Evolutionary conservation across 2,797 vertebrate genomes (phyloP).

Genomic region (Zalophus californianus): DNA sequence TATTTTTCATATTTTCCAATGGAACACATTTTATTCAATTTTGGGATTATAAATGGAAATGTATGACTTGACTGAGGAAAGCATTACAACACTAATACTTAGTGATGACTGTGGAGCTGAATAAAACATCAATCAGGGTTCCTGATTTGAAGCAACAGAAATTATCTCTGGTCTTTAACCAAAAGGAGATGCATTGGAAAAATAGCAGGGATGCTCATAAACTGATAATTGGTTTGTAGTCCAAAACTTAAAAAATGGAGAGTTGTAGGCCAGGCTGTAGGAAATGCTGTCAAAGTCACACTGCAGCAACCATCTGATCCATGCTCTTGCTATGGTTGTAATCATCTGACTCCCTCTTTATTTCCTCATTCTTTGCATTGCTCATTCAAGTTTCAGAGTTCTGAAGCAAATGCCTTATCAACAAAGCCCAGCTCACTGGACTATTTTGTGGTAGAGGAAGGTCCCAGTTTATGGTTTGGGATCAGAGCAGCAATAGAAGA

Average conservation of each 20-base stretch:
- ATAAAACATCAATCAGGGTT: background rate
- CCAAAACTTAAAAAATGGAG: background rate
- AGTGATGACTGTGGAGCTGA: background rate
- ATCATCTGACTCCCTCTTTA: background rate
- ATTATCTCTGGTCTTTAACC: background rate
- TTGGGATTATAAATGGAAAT: background rate
- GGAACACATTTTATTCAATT: background rate
- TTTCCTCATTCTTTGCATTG: background rate
- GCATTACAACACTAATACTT: background rate
- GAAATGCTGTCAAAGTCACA: background rate
- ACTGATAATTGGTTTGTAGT: background rate
- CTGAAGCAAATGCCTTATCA: background rate
- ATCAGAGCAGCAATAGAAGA: background rate
- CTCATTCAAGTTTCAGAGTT: background rate
- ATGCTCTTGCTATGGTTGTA: background rate
- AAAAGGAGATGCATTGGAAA: background rate
- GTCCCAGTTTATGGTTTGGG: background rate
- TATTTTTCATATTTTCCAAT: background rate
- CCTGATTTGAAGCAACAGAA: background rate
- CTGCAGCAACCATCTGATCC: background rate
- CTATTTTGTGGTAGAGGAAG: background rate
- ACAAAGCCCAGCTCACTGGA: background rate
- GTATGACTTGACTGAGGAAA: background rate
- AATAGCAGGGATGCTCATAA: background rate
- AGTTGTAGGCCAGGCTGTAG: background rate